Base-by-base conservation (phyloP, 2,113 vertebrate species). In the Ammodytes marinus region DNA sequence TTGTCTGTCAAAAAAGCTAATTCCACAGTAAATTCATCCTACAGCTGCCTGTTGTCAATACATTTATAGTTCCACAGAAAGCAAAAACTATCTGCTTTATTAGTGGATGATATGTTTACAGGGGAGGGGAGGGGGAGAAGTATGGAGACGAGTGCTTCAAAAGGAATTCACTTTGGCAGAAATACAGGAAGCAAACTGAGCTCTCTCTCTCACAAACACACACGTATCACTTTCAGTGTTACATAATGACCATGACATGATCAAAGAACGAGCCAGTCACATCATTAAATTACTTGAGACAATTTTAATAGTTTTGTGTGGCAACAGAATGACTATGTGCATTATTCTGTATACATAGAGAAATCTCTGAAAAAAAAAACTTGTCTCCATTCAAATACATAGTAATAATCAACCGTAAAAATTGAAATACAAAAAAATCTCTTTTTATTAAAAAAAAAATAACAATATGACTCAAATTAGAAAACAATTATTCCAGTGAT, bases 381-480 rank as follows among this genome's bases (percentile, higher is more conserved):
- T 40, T 4, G 54, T 69, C 55, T 87, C 69, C 42, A 79, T 86
- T 88, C 70, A 85, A 78, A 87, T 93, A 91, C 84, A 93, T 90
- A 95, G 94, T 94, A 95, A 93, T 85, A 88, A 92, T 90, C 82
- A 90, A 82, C 37, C 47, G 76, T 95, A 94, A 95, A 95, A 95
- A 94, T 79, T 68, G 55, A 87, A 64, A 89, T 86, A 91, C 85
- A 93, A 92, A 94, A 94, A 53, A 85, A 80, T 74, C 35, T 90
- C 65, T 93, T 86, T 27, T 27, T 27, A 27, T 27, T 53, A 78
- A 90, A 90, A 93, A 88, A 74, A 7, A 27, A 69, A 57, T 39
- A 88, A 58, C 61, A 79, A 87, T 79, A 83, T 50, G 69, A 79
- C 67, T 86, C 59, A 65, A 77, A 85, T 85, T 63, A 55, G 57